Base-by-base conservation (phyloP, 2,113 vertebrate species). In the Apodemus speciosus region DNA sequence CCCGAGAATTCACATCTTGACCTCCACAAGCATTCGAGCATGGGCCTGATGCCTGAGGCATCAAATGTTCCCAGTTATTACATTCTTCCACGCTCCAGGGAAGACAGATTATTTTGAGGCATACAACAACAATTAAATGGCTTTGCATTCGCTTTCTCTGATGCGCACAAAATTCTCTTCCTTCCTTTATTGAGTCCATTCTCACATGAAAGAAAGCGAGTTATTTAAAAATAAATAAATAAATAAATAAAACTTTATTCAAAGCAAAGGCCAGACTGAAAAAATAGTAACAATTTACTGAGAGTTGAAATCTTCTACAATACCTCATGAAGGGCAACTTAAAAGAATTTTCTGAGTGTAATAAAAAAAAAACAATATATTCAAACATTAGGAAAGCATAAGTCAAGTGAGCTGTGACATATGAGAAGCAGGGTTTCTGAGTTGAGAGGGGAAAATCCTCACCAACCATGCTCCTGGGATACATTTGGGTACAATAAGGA, bases 111-210 rank as follows among this genome's bases (percentile, higher is more conserved):
- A 95, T 56, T 85, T 23, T 49, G 16, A 88, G 23, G 6, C 25
- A 84, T 1, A 62, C 49, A 71, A 84, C 49, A 86, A 64, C 53
- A 90, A 71, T 79, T 16, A 84, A 60, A 77, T 62, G 27, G 49
- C 43, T 71, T 72, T 92, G 30, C 72, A 49, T 81, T 81, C 58
- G 49, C 62, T 91, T 77, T 77, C 81, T 64, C 73, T 92, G 23
- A 43, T 76, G 9, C 15, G 77, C 92, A 53, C 5, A 95, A 75
- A 94, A 92, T 43, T 66, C 9, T 66, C 25, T 92, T 38, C 30
- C 66, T 88, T 81, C 85, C 46, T 83, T 32, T 84, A 18, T 27
- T 87, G 20, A 32, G 18, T 87, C 20, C 9, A 64, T 62, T 89
- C 60, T 86, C 79, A 58, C 25, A 80, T 38, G 32, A 92, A 77